phyloP scores from a whole-genome alignment of 2,113 vertebrate genomes.

The Seriola quinqueradiata region DNA sequence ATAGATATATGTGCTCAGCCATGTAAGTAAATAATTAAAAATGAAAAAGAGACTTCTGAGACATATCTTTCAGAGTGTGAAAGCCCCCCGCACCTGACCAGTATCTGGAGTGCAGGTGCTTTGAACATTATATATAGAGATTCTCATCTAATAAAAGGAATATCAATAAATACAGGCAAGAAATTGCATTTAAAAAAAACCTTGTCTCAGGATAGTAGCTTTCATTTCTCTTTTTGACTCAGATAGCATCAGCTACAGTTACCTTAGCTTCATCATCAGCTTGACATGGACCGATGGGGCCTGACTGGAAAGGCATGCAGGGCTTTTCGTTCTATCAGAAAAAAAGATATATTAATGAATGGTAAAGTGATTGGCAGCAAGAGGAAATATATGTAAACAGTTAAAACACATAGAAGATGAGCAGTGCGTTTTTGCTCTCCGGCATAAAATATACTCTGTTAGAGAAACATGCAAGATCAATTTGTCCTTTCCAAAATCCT shows the following conservation, averaged over 20 bases:
- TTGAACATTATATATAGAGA: too few relatives aligned
- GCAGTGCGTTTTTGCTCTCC: background rate
- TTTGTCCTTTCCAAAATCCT: background rate
- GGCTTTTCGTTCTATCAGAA: background rate
- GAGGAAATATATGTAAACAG: background rate
- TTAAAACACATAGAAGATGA: background rate
- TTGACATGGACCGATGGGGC: background rate
- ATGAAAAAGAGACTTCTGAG: too few relatives aligned
- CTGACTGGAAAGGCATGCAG: background rate
- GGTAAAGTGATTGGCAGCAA: background rate
- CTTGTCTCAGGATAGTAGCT: background rate
- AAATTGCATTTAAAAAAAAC: constrained; percentile 11
- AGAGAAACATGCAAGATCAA: background rate
- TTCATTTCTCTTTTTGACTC: constrained; percentile 4
- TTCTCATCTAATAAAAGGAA: background rate
- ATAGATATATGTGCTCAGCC: background rate
- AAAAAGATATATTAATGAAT: background rate
- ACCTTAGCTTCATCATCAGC: background rate
- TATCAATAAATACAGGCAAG: constrained; percentile 15
- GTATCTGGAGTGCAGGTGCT: too few relatives aligned
- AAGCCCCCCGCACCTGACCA: too few relatives aligned
- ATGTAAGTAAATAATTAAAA: background rate
- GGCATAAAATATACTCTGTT: background rate
- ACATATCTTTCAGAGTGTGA: background rate
- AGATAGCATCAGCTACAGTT: background rate